Evolutionary conservation across 2,888 invertebrate genomes (phyloP).

Genomic region (Heliconius ismenius): DNA sequence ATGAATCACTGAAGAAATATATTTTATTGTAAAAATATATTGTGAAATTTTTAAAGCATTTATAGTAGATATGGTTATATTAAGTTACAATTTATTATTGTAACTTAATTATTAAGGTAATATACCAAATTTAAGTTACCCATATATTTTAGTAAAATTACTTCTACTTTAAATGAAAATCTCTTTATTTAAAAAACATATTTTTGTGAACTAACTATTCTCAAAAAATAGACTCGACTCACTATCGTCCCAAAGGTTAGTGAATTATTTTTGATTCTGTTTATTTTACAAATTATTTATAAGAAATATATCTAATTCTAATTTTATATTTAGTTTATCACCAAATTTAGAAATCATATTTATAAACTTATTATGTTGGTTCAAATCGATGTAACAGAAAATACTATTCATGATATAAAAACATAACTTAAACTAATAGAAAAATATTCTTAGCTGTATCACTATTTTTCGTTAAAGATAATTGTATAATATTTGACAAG

Average conservation of each 20-base stretch:
- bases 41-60: slow-evolving; percentile 5
- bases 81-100: slow-evolving; percentile 5
- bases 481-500: neutral
- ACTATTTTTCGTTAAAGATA: neutral
- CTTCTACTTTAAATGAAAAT: slow-evolving; percentile 20
- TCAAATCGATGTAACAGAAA: neutral
- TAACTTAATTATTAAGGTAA: slow-evolving; percentile 21
- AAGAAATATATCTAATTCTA: neutral
- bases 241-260: slow-evolving; percentile 59
- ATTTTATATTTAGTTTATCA: neutral
- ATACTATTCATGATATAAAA: neutral
- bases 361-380: neutral
- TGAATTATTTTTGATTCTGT: slow-evolving; percentile 50
- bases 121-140: slow-evolving; percentile 52
- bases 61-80: neutral
- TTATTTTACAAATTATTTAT: slow-evolving; percentile 34
- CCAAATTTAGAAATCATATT: neutral
- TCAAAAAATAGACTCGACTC: neutral
- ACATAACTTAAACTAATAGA: neutral
- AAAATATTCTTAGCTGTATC: neutral
- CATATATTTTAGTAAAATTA: slow-evolving; percentile 31
- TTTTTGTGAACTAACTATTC: slow-evolving; percentile 1
- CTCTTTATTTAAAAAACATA: slow-evolving; percentile 15
- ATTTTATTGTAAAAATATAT: slow-evolving; percentile 4
- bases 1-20: neutral